Conservation (phyloP, 2,113 vertebrate genomes). For the Elgaria multicarinata region DNA sequence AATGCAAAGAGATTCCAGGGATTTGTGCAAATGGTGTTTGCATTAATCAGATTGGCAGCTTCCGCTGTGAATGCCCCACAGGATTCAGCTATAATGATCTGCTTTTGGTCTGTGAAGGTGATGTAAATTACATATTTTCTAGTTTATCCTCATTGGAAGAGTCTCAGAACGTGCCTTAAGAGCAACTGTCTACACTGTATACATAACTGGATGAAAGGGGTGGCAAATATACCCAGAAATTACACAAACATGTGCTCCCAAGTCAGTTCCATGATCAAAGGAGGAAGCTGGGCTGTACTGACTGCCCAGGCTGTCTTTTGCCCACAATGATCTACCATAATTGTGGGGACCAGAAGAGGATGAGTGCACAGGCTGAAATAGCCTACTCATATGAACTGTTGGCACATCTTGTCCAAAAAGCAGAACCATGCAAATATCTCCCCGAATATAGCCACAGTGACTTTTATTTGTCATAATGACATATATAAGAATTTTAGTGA, state of each 20-base stretch:
- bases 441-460: not conserved
- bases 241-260: not conserved
- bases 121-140: constrained; percentile 48
- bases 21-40: constrained; percentile 88
- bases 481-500: not conserved
- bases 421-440: not conserved
- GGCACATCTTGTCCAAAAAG: not conserved
- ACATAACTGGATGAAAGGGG: not conserved
- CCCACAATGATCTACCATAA: not conserved
- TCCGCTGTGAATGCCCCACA: constrained; percentile 88
- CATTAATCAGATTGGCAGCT: constrained; percentile 89
- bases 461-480: not conserved
- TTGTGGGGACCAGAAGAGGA: not conserved
- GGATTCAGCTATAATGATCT: constrained; percentile 89
- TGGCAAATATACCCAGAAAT: not conserved
- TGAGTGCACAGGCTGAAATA: not conserved
- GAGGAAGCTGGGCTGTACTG: not conserved
- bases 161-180: not conserved
- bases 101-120: constrained; percentile 88
- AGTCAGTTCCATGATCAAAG: not conserved
- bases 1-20: constrained; percentile 87
- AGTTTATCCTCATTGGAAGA: not conserved
- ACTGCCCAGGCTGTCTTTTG: not conserved
- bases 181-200: not conserved
- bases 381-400: not conserved